Evolutionary conservation across 2,888 invertebrate species (phyloP).

Genomic region (Unio delphinus): DNA sequence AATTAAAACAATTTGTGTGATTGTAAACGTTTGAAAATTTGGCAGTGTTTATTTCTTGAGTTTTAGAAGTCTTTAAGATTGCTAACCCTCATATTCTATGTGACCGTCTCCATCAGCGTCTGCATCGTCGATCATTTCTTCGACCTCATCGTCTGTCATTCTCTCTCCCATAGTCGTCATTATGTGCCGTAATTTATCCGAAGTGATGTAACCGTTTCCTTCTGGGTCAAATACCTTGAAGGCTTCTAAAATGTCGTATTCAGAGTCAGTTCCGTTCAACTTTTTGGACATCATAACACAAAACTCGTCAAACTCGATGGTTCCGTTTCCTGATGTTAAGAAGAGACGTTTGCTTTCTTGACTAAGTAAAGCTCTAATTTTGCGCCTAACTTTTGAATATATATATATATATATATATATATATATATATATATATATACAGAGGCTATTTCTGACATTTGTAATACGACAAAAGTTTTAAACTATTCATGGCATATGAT

Average conservation of each 20-base stretch:
- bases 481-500: too few relatives aligned
- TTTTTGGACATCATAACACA: constrained; percentile 25
- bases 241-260: constrained; percentile 25
- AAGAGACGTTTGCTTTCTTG: too few relatives aligned
- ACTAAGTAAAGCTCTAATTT: too few relatives aligned
- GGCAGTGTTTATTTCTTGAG: too few relatives aligned
- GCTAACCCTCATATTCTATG: constrained; percentile 32
- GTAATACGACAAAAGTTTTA: too few relatives aligned
- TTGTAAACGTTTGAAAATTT: too few relatives aligned
- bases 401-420: too few relatives aligned
- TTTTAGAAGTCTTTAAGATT: too few relatives aligned
- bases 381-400: too few relatives aligned
- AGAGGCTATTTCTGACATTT: too few relatives aligned
- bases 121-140: constrained; percentile 36
- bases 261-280: constrained; percentile 14
- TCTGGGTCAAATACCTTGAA: constrained; percentile 32
- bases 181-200: constrained; percentile 27
- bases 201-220: constrained; percentile 23
- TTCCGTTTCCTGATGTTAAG: constrained; percentile 16
- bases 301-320: constrained; percentile 29
- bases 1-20: too few relatives aligned
- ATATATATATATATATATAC: too few relatives aligned
- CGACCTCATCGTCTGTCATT: constrained; percentile 36
- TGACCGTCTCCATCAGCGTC: constrained; percentile 33
- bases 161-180: constrained; percentile 32